Base-by-base conservation (phyloP, 2,888 invertebrate genomes). In the Drosophila trichaetosa region DNA sequence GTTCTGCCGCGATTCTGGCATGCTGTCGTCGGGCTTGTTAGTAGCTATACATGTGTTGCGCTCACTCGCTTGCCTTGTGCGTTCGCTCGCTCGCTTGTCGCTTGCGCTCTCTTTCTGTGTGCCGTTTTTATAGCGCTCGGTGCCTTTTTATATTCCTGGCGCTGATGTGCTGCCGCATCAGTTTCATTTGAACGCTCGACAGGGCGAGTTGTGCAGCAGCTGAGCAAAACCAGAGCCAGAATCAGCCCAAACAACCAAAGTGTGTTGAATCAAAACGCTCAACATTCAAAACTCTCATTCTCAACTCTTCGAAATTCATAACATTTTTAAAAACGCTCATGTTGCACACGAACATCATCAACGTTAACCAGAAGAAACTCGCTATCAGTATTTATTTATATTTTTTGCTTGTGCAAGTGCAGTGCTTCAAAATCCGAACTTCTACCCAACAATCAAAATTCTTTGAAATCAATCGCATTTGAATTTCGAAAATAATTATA, bases 111-210 rank as follows among this genome's bases (percentile, higher is more conserved):
- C 57, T 56, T 48, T 4, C 46, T 38, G 48, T 68, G 62, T 80
- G 51, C 31, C 36, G 52, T 36, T 46, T 58, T 69, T 70, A 69
- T 70, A 60, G 29, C 51, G 53, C 48, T 73, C 53, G 62, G n/a
- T 53, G 56, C 27, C 34, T 56, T 63, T 69, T 73, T 86, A 89
- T 87, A 86, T 87, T 89, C 85, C 82, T 82, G 73, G 57, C 61
- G 42, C 68, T 57, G 73, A 52, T 56, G 57, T 70, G 66, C 48
- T 72, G 76, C 74, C 65, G 80, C 81, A 73, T 80, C 90, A 91
- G 91, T 90, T 87, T 82, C 78, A 76, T 87, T 83, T 75, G 79
- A 87, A 89, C 82, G 79, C 76, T 91, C 82, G 77, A 59, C 77
- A 73, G 73, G 69, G 76, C 82, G 72, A 66, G 76, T 80, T 79